Base-by-base conservation (phyloP, 2,113 vertebrate species). In the Suricata suricatta region DNA sequence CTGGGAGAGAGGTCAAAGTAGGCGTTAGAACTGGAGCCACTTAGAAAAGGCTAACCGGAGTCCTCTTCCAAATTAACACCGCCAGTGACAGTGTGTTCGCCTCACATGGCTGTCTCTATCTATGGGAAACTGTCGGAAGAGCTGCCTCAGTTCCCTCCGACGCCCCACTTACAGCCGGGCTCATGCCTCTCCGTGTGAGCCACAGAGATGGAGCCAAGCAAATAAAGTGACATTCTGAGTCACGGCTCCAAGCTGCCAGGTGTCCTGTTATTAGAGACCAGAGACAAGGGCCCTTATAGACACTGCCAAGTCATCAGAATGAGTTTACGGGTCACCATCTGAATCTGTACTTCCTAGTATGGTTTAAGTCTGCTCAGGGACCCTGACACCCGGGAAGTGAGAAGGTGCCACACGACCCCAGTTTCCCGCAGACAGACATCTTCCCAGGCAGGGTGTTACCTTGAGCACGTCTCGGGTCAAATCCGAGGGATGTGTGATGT, bases 401-500 rank as follows among this genome's bases (percentile, higher is more conserved):
- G 8, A 5, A 72, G 33, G 16, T 23, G 35, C 25, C 8, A 19
- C 68, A 17, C 25, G 38, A 52, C 19, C 5, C 54, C 44, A 21
- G 8, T 25, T 68, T 57, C 21, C 50, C 21, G 47, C 1, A 15
- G 7, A 44, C 14, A 33, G 63, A 27, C 15, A 1, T 5, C 0
- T 8, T 13, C 17, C 33, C 0, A 17, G 6, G 47, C 79, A 72
- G 17, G 81, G 0, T 81, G 0, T 57, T 97, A 99, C 99, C 99
- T 99, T 99, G 1, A 99, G 99, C 83, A 99, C 33, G 3, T 99
- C 99, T 91, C 99, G 98, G 1, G 98, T 99, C 99, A 99, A 99
- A 98, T 99, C 99, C 0, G 99, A 99, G 1, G 97, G 90, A 95
- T 99, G 99, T 0, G 99, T 99, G 38, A 99, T 90, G 10, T 94